Percentiles rank a stretch among this genome's conserved stretches.
phyloP scores from a whole-genome alignment of 1,140 invertebrate genomes.

The Ips typographus region DNA sequence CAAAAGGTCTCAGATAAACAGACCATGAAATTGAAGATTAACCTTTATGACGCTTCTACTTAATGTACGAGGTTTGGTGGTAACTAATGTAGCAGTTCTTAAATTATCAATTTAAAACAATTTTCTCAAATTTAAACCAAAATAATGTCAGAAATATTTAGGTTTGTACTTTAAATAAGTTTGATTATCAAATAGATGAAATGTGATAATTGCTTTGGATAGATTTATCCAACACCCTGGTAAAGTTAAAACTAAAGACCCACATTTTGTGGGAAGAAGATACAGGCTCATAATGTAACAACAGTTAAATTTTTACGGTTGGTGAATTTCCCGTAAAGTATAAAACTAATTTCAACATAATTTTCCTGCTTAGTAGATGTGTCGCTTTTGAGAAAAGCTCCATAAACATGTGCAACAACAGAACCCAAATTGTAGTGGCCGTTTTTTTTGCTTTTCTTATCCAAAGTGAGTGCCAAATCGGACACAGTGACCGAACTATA shows the following conservation, averaged over 20 bases:
- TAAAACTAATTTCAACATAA: slow-evolving; percentile 27
- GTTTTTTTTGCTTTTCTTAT: background rate
- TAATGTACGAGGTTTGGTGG: background rate
- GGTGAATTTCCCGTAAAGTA: slow-evolving; percentile 22
- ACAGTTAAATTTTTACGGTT: slow-evolving; percentile 34
- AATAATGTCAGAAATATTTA: no score
- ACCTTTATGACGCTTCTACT: slow-evolving; percentile 9
- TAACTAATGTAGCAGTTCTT: no score
- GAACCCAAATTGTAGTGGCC: background rate
- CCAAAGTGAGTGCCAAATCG: slow-evolving; percentile 2
- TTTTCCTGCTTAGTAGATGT: slow-evolving; percentile 19
- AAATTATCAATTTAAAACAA: no score
- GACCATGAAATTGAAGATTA: slow-evolving; percentile 20
- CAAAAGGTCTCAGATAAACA: slow-evolving; percentile 11
- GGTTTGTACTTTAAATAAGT: background rate
- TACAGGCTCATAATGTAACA: slow-evolving; percentile 16
- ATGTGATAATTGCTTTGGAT: background rate
- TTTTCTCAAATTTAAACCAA: no score
- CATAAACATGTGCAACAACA: background rate
- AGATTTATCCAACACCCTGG: background rate
- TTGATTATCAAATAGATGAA: background rate
- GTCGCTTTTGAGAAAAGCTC: background rate
- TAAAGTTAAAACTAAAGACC: slow-evolving; percentile 4
- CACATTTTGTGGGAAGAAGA: slow-evolving; percentile 18
- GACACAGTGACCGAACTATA: slow-evolving; percentile 35